phyloP scores from a whole-genome alignment of 2,797 vertebrate species.

The Crenuchus spilurus region DNA sequence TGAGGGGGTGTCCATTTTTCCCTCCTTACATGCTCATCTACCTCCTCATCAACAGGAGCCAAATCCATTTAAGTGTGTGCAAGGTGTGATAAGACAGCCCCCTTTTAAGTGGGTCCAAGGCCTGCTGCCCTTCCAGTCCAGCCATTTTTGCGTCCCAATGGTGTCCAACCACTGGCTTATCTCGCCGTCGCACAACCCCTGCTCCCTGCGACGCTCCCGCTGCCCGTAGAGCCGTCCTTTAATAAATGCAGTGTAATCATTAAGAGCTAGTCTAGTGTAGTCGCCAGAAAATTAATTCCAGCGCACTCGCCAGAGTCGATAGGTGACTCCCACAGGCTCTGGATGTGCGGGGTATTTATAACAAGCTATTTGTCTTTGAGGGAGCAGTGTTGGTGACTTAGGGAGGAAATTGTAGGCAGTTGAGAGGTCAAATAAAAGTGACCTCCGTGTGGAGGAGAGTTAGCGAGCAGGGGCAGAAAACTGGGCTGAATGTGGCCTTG shows the following conservation, averaged over 20 bases:
- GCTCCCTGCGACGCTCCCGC: constrained; percentile 44
- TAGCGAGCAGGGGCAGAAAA: constrained; percentile 19
- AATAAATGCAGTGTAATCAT: constrained; percentile 65
- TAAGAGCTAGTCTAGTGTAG: constrained; percentile 77
- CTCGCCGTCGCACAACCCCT: constrained; percentile 55
- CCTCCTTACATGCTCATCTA: constrained; percentile 69
- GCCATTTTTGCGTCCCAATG: constrained; percentile 44
- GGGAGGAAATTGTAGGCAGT: constrained; percentile 60
- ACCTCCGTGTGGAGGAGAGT: constrained; percentile 49
- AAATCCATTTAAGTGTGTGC: constrained; percentile 82
- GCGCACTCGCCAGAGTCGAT: constrained; percentile 65
- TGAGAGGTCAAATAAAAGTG: constrained; percentile 57
- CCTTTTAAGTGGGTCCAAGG: constrained; percentile 49
- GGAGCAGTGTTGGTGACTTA: constrained; percentile 46
- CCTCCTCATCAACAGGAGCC: constrained; percentile 74
- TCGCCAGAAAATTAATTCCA: constrained; percentile 77
- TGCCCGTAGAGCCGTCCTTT: constrained; percentile 40
- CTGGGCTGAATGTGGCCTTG: constrained; percentile 19
- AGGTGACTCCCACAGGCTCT: constrained; percentile 52
- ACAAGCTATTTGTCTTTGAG: constrained; percentile 57
- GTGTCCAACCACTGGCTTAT: constrained; percentile 52
- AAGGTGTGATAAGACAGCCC: constrained; percentile 76
- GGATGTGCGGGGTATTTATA: constrained; percentile 53
- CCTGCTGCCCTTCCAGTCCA: constrained; percentile 39
- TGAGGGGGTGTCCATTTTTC: constrained; percentile 64